Evolutionary conservation across 2,797 vertebrate species (phyloP).

Genomic region (Toxotes lorentzi): DNA sequence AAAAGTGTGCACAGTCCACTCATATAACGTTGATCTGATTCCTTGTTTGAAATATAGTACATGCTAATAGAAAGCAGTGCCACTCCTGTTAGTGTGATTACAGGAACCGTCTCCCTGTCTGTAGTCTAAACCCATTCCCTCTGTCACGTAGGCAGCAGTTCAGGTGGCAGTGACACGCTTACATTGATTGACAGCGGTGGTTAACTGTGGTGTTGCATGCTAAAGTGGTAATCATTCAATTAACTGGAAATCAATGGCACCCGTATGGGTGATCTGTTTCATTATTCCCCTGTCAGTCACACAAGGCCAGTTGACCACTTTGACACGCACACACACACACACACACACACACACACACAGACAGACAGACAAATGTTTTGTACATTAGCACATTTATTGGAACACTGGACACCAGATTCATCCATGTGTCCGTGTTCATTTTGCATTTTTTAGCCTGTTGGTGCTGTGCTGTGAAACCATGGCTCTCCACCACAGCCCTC

Average conservation of each 20-base stretch:
- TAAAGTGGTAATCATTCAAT: conserved; percentile 69
- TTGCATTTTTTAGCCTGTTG: background rate
- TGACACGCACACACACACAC: background rate
- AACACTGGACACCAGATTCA: background rate
- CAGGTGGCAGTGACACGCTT: conserved; percentile 25
- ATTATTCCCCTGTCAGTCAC: conserved; percentile 56
- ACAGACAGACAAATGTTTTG: conserved; percentile 2
- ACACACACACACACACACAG: conserved; percentile 10
- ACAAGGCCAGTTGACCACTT: background rate
- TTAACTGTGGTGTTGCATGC: conserved; percentile 58
- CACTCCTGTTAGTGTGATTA: conserved; percentile 17
- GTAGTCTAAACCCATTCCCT: background rate
- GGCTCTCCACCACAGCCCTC: background rate
- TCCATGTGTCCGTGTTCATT: background rate
- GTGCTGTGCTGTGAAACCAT: too few relatives aligned
- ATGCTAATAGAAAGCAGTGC: background rate
- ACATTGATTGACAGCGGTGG: conserved; percentile 49
- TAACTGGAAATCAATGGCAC: conserved; percentile 71
- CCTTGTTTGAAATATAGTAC: background rate
- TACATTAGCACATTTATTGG: conserved; percentile 29
- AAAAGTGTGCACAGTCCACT: background rate
- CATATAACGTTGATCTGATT: conserved; percentile 4
- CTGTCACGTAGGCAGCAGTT: background rate
- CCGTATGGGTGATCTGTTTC: conserved; percentile 55
- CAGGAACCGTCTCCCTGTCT: background rate